phyloP scores from a whole-genome alignment of 1,140 invertebrate genomes.

The Littorina saxatilis region DNA sequence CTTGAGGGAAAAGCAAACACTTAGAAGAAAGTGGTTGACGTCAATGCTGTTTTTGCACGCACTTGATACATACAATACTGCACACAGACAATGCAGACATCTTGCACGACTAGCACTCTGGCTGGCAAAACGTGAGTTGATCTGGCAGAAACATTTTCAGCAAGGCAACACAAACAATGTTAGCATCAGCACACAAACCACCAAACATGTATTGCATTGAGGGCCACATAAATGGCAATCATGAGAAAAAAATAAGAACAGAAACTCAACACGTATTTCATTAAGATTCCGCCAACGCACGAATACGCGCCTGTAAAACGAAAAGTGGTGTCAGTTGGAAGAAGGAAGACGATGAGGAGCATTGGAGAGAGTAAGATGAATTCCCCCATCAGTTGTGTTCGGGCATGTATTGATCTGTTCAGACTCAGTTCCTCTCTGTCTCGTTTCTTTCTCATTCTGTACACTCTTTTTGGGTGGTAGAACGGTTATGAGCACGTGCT shows the following conservation, averaged over 20 bases:
- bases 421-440: neutral
- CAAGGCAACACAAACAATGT: neutral
- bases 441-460: neutral
- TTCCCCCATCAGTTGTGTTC: neutral
- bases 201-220: conserved; percentile 2
- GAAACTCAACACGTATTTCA: no score
- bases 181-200: neutral
- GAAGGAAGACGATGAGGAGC: neutral
- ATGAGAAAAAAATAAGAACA: neutral
- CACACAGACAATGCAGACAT: no score
- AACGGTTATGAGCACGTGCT: no score
- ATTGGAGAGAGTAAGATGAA: neutral
- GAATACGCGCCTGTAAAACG: neutral
- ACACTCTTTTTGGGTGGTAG: neutral
- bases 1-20: no score
- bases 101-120: no score
- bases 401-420: conserved; percentile 13
- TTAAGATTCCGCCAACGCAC: no score
- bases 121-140: neutral
- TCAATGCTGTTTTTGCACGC: no score
- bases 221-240: neutral
- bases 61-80: no score
- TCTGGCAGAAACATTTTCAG: neutral
- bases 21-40: no score
- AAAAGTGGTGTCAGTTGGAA: neutral